Percentiles rank a stretch among this genome's conserved stretches.
These are phyloP conservation scores for Aldabrachelys gigantea DNA, from an alignment of 2,113 vertebrate genomes.

Conservation along the genomic window DNA sequence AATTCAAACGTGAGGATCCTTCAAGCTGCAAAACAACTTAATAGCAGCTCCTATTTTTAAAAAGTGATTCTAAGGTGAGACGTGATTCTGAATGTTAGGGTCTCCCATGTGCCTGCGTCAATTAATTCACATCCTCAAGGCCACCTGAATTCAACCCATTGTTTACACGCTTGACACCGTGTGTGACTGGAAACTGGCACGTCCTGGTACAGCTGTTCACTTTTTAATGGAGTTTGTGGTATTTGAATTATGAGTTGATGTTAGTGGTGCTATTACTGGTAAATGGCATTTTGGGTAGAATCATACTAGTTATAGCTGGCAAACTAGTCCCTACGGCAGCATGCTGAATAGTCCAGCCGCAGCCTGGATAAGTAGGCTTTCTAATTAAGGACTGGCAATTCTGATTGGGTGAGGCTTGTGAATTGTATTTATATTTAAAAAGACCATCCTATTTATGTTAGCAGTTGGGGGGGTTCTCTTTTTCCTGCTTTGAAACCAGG, in stretches of 20 bases:
- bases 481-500: not conserved
- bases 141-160: slow-evolving; percentile 13
- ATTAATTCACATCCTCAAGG: slow-evolving; percentile 32
- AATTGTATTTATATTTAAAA: not conserved
- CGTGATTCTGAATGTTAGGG: not conserved
- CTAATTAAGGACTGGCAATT: accelerated
- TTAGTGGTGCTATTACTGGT: not conserved
- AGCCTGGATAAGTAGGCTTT: not conserved
- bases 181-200: not conserved
- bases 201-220: not conserved
- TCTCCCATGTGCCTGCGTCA: not conserved
- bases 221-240: not conserved
- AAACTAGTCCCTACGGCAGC: not conserved
- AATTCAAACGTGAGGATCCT: not conserved
- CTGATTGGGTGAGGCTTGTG: not conserved
- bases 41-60: not conserved
- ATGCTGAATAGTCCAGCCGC: not conserved
- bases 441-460: not conserved
- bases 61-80: not conserved
- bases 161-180: not conserved
- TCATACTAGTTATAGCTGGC: not conserved
- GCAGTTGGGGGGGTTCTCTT: accelerated
- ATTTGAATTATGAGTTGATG: not conserved
- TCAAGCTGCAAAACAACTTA: not conserved
- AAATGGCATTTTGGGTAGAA: not conserved